Percentiles rank a stretch among this genome's conserved stretches.
Evolutionary conservation across 2,797 vertebrate genomes (phyloP).

Genomic region (Rhinophrynus dorsalis): DNA sequence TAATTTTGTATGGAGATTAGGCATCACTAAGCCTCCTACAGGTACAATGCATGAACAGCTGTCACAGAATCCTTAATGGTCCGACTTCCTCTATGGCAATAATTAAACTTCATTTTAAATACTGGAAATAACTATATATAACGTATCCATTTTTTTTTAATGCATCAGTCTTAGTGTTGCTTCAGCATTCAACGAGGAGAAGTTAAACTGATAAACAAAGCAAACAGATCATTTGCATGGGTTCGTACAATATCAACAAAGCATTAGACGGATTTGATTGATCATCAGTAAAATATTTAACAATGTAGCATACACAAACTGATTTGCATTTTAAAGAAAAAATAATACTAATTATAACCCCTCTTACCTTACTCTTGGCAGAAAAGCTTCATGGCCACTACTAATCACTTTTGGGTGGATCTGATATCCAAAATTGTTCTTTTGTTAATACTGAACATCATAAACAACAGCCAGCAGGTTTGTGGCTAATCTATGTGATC

Average conservation of each 20-base stretch:
- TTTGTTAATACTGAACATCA: too few relatives aligned
- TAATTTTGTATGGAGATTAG: slow-evolving; percentile 45
- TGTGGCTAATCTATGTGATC: too few relatives aligned
- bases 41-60: slow-evolving; percentile 44
- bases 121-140: slow-evolving; percentile 28
- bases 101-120: slow-evolving; percentile 44
- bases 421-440: too few relatives aligned
- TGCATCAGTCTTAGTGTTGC: background rate
- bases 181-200: slow-evolving; percentile 1
- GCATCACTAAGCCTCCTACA: slow-evolving; percentile 38
- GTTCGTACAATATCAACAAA: slow-evolving; percentile 20
- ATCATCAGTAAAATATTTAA: slow-evolving; percentile 33
- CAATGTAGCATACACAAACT: too few relatives aligned
- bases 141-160: background rate
- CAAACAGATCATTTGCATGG: slow-evolving; percentile 8
- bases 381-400: too few relatives aligned
- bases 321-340: too few relatives aligned
- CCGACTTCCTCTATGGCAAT: slow-evolving; percentile 18
- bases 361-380: too few relatives aligned
- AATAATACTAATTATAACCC: too few relatives aligned
- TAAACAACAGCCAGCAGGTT: too few relatives aligned
- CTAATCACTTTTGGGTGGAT: too few relatives aligned
- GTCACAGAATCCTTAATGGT: slow-evolving; percentile 40
- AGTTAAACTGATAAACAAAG: slow-evolving; percentile 9
- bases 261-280: slow-evolving; percentile 12